Conservation (phyloP, 2,888 invertebrate species). For the Phengaris arion region DNA sequence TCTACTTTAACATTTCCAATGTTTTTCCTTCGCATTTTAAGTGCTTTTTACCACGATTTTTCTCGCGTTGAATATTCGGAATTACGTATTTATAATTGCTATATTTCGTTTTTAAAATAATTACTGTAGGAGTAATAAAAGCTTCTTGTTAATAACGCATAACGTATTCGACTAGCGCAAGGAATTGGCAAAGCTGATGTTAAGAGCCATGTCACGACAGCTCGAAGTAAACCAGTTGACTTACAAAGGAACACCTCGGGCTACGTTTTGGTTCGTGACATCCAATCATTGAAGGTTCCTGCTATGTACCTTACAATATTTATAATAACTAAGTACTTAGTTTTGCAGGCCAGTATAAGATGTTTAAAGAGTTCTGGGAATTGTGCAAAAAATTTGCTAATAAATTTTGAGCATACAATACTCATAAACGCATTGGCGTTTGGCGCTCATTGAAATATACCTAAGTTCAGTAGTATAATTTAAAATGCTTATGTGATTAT, state of each 20-base stretch:
- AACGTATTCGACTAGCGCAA: not conserved
- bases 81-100: not conserved
- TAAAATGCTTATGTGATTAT: no score
- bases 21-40: constrained; percentile 7
- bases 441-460: no score
- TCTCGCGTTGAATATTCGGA: not conserved
- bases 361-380: no score
- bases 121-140: not conserved
- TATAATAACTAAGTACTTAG: no score
- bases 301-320: no score
- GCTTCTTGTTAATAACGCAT: not conserved
- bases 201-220: not conserved
- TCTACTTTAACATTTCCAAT: constrained; percentile 23
- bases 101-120: not conserved
- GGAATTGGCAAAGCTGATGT: not conserved
- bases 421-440: no score
- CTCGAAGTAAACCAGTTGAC: not conserved
- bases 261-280: not conserved
- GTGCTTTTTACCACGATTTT: constrained; percentile 13
- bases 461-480: no score
- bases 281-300: not conserved
- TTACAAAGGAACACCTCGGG: not conserved
- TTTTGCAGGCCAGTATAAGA: no score
- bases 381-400: no score
- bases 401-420: no score